phyloP scores from a whole-genome alignment of 2,888 invertebrate species.

The Drosophila mayaguana region DNA sequence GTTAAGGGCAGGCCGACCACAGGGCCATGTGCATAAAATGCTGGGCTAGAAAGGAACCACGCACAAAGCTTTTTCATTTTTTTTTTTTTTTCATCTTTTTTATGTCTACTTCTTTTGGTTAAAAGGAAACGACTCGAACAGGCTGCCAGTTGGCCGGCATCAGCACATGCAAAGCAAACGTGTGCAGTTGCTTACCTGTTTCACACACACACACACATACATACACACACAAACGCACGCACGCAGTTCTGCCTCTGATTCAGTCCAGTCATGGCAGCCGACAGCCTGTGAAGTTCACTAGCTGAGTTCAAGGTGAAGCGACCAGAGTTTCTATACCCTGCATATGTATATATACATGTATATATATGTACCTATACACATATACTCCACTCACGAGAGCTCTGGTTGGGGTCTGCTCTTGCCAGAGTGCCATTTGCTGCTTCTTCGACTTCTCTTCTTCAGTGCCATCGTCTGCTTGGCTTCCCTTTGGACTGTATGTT shows the following conservation, averaged over 20 bases:
- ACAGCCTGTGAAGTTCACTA: conserved; percentile 68
- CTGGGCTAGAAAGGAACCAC: conserved; percentile 55
- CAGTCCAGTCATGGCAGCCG: conserved; percentile 48
- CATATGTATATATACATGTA: background rate
- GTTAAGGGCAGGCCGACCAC: conserved; percentile 58
- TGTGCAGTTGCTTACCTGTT: conserved; percentile 48
- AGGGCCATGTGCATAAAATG: conserved; percentile 12
- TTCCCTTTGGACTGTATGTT: conserved; percentile 40
- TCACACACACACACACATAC: conserved; percentile 1
- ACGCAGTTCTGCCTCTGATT: conserved; percentile 23
- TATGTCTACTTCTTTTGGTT: conserved; percentile 8
- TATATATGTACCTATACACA: background rate
- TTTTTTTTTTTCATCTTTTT: background rate
- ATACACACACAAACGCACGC: background rate
- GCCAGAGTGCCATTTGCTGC: conserved; percentile 55
- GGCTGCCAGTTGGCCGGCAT: conserved; percentile 49
- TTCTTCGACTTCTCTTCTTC: conserved; percentile 21
- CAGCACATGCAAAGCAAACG: conserved; percentile 25
- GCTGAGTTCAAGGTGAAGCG: conserved; percentile 79
- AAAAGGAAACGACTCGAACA: conserved; percentile 56
- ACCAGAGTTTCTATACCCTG: conserved; percentile 40
- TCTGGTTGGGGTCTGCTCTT: conserved; percentile 36
- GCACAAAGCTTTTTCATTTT: conserved; percentile 61
- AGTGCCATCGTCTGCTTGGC: conserved; percentile 48
- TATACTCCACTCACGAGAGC: conserved; percentile 16